phyloP scores from a whole-genome alignment of 2,888 invertebrate genomes.

The Nephrocerus scutellatus region DNA sequence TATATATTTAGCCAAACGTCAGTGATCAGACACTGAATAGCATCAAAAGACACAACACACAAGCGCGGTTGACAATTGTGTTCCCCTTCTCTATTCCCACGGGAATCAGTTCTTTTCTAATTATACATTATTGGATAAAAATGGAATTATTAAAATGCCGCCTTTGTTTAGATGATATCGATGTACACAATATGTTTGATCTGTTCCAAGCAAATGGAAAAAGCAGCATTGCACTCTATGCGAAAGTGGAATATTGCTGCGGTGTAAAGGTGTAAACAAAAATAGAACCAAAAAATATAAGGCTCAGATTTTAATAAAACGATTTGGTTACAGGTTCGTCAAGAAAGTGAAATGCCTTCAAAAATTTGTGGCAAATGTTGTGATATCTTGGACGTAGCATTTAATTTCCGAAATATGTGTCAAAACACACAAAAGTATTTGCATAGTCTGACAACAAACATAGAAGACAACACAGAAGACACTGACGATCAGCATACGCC shows the following conservation, averaged over 20 bases:
- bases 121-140: too few relatives aligned
- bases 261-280: slow-evolving; percentile 36
- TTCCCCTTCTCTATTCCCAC: too few relatives aligned
- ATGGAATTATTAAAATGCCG: slow-evolving; percentile 29
- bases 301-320: neutral
- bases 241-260: slow-evolving; percentile 34
- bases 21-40: too few relatives aligned
- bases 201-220: slow-evolving; percentile 21
- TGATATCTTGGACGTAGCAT: slow-evolving; percentile 37
- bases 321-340: slow-evolving; percentile 11
- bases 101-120: too few relatives aligned
- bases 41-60: too few relatives aligned
- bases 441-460: slow-evolving; percentile 20
- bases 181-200: slow-evolving; percentile 24
- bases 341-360: slow-evolving; percentile 26
- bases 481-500: slow-evolving; percentile 14
- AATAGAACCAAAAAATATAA: too few relatives aligned
- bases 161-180: slow-evolving; percentile 27
- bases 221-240: slow-evolving; percentile 10
- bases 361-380: slow-evolving; percentile 35
- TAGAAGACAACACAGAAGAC: slow-evolving; percentile 12
- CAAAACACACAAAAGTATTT: slow-evolving; percentile 39
- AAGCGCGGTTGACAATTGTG: too few relatives aligned
- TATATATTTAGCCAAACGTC: too few relatives aligned
- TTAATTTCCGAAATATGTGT: slow-evolving; percentile 39